A percentile compares a stretch with the other conserved stretches of the same genome.
Evolutionary conservation across 2,888 invertebrate genomes (phyloP).

Genomic region (Chrysina gloriosa): DNA sequence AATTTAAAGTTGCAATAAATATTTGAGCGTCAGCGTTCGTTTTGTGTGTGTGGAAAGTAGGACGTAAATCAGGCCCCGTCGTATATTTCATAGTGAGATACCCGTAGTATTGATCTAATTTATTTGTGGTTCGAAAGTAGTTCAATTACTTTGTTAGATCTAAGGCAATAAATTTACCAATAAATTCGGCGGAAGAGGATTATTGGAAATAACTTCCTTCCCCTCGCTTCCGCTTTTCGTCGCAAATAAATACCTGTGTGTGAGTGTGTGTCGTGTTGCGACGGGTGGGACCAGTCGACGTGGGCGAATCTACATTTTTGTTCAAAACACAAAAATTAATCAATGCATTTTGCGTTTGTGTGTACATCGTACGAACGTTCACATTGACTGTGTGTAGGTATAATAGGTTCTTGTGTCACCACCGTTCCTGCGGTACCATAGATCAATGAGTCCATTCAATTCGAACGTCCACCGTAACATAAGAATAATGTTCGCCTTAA

Average conservation of each 20-base stretch:
- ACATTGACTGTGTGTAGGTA: constrained; percentile 1
- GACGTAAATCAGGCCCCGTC: constrained; percentile 42
- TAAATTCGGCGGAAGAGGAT: constrained; percentile 46
- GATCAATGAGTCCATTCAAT: constrained; percentile 44
- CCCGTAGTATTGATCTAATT: constrained; percentile 44
- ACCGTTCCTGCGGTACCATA: constrained; percentile 39
- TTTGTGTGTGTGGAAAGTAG: constrained; percentile 36
- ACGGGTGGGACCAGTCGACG: constrained; percentile 5
- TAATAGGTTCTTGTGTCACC: constrained; percentile 16
- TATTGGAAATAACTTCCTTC: constrained; percentile 47
- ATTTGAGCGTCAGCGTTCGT: constrained; percentile 40
- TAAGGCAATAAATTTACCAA: constrained; percentile 44
- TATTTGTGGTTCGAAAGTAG: constrained; percentile 47
- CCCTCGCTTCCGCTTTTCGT: constrained; percentile 37
- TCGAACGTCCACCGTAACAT: constrained; percentile 42
- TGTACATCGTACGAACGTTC: background rate
- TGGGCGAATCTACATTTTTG: constrained; percentile 46
- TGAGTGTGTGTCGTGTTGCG: constrained; percentile 10
- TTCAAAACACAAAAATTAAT: constrained; percentile 42
- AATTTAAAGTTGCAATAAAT: constrained; percentile 43
- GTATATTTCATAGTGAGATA: constrained; percentile 44
- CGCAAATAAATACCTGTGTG: constrained; percentile 46
- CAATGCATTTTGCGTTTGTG: background rate
- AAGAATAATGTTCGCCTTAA: constrained; percentile 63
- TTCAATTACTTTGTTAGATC: constrained; percentile 47